Base-by-base conservation (phyloP, 92 coral and sea anemone species). In the Montipora capitata region DNA sequence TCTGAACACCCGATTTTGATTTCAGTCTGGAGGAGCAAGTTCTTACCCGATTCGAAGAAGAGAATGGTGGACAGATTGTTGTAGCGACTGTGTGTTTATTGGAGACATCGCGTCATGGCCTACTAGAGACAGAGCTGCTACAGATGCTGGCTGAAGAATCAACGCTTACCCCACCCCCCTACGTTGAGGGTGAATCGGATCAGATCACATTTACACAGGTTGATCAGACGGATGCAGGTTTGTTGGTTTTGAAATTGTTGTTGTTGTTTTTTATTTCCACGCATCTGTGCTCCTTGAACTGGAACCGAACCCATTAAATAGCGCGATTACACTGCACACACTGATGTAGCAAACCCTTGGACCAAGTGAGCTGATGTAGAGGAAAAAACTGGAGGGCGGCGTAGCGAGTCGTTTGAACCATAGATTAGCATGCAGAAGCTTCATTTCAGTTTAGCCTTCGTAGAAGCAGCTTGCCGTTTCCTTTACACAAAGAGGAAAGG, bases 101-200 rank as follows among this genome's bases (percentile, higher is more conserved):
- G 81, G 99, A 98, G 81, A 98, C 99, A 1, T 98, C 99, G 38
- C 96, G 99, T 15, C 99, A 98, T 54, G 99, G 99, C 69, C 94
- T 98, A 51, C 84, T 98, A 2, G 99, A 98, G 61, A 98, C 98
- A 49, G 99, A 98, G 68, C 91, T 97, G 18, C 93, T 97, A 12
- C 98, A 97, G 77, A 94, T 97, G 92, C 85, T 98, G 74, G 98
- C 99, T 9, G 98, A 98, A 7, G 99, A 98, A 73, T 79, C 84
- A 65, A 89, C 78, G 43, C 88, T 96, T 41, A 92, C 90, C n/a
- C 99, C 99, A 35, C 89, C 98, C 68, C 90, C 84, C 64, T 97
- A 92, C 66, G 79, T 59, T 14, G 98, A 96, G 76, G 96, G 97
- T 7, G 98, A 92, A 16, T 81, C 85, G 3, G 98, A 95, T 62